Percentiles rank a stretch among this genome's conserved stretches.
Evolutionary conservation across 2,113 vertebrate species (phyloP).

Genomic region (Chunga burmeisteri): DNA sequence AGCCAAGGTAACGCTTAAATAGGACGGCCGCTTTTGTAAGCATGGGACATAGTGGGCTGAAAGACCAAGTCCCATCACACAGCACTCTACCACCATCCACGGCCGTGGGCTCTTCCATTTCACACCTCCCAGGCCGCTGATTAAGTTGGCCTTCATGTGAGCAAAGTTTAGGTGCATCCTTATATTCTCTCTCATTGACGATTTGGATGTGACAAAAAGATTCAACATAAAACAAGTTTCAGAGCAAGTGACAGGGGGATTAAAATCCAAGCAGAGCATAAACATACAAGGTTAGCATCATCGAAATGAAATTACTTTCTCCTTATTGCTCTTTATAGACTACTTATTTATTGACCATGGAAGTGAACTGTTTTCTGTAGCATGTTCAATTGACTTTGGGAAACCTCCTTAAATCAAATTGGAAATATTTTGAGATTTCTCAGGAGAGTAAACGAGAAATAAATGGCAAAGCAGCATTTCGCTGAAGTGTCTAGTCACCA

Average conservation of each 20-base stretch:
- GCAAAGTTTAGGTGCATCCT: background rate
- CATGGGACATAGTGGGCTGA: background rate
- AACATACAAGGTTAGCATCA: constrained; percentile 44
- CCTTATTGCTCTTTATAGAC: constrained; percentile 65
- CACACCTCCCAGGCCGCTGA: background rate
- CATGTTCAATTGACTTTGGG: constrained; percentile 64
- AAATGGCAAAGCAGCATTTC: constrained; percentile 53
- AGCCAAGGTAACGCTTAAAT: background rate
- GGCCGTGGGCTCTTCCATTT: background rate
- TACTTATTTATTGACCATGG: constrained; percentile 69
- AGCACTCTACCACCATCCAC: accelerated
- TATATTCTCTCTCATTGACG: background rate
- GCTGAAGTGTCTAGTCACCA: constrained; percentile 67
- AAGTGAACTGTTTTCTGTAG: constrained; percentile 59
- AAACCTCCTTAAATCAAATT: constrained; percentile 72
- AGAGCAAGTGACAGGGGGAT: constrained; percentile 14
- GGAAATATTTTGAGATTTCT: constrained; percentile 64
- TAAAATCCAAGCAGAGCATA: constrained; percentile 50
- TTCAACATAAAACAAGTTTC: background rate
- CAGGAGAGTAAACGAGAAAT: constrained; percentile 68
- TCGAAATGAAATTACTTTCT: constrained; percentile 69
- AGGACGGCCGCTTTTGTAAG: background rate
- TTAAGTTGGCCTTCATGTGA: background rate
- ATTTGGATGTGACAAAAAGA: background rate
- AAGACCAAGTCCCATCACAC: background rate